Evolutionary conservation across 2,113 vertebrate species (phyloP), one percentile per base, ranked within the genome.

Genomic region (Lampris megalopsis): DNA sequence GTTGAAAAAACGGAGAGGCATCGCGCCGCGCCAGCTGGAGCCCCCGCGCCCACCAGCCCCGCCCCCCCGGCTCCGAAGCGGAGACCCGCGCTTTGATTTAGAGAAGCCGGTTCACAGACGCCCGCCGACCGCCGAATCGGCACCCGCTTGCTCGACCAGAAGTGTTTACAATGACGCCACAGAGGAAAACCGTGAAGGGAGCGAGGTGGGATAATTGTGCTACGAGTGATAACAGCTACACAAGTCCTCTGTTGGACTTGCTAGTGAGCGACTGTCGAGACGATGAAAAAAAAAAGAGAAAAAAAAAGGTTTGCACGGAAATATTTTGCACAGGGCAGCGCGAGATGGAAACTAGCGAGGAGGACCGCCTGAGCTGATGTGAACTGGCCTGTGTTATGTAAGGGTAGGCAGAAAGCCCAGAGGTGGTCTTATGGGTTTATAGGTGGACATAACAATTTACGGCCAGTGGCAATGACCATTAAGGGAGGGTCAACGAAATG

Each of bases 371-470:
- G 36, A 37, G 58, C 38, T 13, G 58, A 60, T 60, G 58, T 38
- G 58, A 41, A 37, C 38, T 40, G 59, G 37, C 40, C 9, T 41
- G 37, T 36, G 5, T 41, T 11, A 40, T 41, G 59, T 61, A 10
- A 43, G 63, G 6, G 41, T 57, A 72, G 60, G 6, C 40, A 38
- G 41, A 52, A 4, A 50, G 49, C 61, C 42, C 69, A 58, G 58
- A 68, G 72, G 70, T 75, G 79, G 79, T 80, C 72, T 73, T 52
- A 9, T 24, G 62, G 49, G 76, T 85, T 83, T 80, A 82, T 52
- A 79, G 68, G 69, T 71, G 74, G 79, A 74, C 61, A 68, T 87
- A 79, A 83, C 54, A 67, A 61, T 81, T 88, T 75, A 88, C 1
- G 35, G 68, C 65, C 73, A 13, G 41, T 68, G 75, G 48, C 64